Evolutionary conservation across 2,888 invertebrate species (phyloP), one percentile per base, ranked within the genome.

Genomic region (Hartigia nigra): DNA sequence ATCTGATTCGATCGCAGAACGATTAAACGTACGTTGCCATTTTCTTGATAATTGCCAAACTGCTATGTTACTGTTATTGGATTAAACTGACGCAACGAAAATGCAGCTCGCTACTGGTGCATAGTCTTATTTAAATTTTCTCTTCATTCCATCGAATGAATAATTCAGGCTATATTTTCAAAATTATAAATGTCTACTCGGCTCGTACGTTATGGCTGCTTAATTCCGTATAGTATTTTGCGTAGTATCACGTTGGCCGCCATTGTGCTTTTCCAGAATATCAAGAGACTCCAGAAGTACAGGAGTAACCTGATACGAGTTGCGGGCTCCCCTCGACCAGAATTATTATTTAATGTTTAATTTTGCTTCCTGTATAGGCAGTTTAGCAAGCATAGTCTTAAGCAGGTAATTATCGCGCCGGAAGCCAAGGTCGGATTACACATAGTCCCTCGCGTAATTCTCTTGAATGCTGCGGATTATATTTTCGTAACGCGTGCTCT

Each of bases 401-500:
- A 78, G 36, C 75, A 32, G 75, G 76, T 39, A 78, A 78, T 78
- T 76, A 78, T 78, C 34, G 70, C 70, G 75, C 36, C 76, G 36
- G 70, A 70, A 34, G 76, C 70, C 70, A 72, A 78, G 70, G 78
- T 74, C 32, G 55, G 76, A 78, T 78, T 78, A 78, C 76, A 72
- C 34, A 37, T 69, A 75, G 75, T 75, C 78, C 72, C 31, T 55
- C 37, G 12, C 37, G 36, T 76, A 76, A 78, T 75, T 31, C 75
- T 78, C 37, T 34, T 75, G 39, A 76, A 76, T 72, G 78, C 75
- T n/a, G 31, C 31, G 72, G 32, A 72, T 31, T 31, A 72, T 32
- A 72, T 72, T 72, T 72, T 72, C 12, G 31, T 34, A 34, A 72
- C 12, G 23, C 12, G 34, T 12, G 0, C 12, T 12, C 4, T 12